Conservation (phyloP, 2,797 vertebrate species). For the Enteromius mattozi region DNA sequence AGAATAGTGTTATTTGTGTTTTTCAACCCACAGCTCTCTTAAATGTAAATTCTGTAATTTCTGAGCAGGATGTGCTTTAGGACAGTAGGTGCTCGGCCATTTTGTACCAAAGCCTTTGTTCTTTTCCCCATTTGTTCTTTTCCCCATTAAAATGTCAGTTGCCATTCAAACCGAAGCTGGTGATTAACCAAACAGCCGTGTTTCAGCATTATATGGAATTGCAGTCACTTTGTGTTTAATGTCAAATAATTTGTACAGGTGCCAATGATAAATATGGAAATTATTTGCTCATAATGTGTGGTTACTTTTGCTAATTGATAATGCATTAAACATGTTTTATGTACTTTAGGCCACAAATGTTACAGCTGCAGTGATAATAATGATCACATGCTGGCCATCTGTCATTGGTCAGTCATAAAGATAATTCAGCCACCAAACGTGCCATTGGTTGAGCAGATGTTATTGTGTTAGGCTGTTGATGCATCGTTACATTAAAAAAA, state of each 20-base stretch:
- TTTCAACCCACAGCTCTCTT: slow-evolving; percentile 38
- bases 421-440: not conserved
- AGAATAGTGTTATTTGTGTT: slow-evolving; percentile 27
- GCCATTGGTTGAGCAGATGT: not conserved
- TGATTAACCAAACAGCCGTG: slow-evolving; percentile 45
- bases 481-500: not conserved
- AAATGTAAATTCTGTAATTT: slow-evolving; percentile 43
- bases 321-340: not conserved
- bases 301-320: not conserved
- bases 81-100: slow-evolving; percentile 43
- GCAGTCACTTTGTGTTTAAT: slow-evolving; percentile 30
- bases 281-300: not conserved
- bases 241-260: slow-evolving; percentile 24
- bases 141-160: slow-evolving; percentile 48
- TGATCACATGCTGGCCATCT: not conserved
- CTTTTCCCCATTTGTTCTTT: slow-evolving; percentile 16
- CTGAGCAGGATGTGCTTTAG: slow-evolving; percentile 25
- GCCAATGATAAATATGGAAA: not conserved
- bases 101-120: slow-evolving; percentile 29
- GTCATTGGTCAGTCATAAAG: not conserved
- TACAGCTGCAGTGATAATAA: not conserved
- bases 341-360: not conserved
- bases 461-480: not conserved
- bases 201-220: slow-evolving; percentile 26
- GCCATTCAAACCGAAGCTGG: slow-evolving; percentile 34